phyloP scores from a whole-genome alignment of 2,113 vertebrate genomes.

The Numenius arquata region DNA sequence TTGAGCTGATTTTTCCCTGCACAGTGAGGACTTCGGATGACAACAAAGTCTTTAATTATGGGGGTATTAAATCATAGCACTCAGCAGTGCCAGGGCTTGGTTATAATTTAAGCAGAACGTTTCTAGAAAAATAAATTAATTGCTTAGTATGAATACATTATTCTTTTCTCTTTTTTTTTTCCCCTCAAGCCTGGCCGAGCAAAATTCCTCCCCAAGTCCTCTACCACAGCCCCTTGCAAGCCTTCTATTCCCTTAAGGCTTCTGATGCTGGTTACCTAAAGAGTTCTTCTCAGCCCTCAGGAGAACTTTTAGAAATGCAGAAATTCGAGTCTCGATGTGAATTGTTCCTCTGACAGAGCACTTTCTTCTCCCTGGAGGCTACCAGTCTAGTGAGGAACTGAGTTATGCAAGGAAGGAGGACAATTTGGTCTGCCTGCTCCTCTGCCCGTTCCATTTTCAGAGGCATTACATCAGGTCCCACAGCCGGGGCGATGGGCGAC shows the following conservation, averaged over 20 bases:
- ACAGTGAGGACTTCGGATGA: background rate
- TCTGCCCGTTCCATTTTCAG: background rate
- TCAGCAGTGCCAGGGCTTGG: constrained; percentile 19
- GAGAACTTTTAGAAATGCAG: background rate
- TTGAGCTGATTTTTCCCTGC: constrained; percentile 49
- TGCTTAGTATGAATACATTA: constrained; percentile 38
- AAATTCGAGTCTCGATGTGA: background rate
- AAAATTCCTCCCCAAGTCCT: background rate
- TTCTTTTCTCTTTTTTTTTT: background rate
- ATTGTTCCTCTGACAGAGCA: background rate
- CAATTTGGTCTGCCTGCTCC: background rate
- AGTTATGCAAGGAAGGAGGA: background rate
- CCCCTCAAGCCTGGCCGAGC: background rate
- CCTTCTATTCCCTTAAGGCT: background rate
- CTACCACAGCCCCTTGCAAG: background rate
- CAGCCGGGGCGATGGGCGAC: background rate
- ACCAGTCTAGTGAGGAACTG: background rate
- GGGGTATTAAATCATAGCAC: constrained; percentile 55
- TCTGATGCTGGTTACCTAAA: background rate
- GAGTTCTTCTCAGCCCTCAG: background rate
- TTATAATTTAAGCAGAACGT: constrained; percentile 28
- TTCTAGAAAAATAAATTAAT: constrained; percentile 60
- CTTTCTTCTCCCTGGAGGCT: background rate
- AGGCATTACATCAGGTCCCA: background rate
- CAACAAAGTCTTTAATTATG: constrained; percentile 60